Base-by-base conservation (phyloP, 2,888 invertebrate genomes). In the Coenonympha glycerion region DNA sequence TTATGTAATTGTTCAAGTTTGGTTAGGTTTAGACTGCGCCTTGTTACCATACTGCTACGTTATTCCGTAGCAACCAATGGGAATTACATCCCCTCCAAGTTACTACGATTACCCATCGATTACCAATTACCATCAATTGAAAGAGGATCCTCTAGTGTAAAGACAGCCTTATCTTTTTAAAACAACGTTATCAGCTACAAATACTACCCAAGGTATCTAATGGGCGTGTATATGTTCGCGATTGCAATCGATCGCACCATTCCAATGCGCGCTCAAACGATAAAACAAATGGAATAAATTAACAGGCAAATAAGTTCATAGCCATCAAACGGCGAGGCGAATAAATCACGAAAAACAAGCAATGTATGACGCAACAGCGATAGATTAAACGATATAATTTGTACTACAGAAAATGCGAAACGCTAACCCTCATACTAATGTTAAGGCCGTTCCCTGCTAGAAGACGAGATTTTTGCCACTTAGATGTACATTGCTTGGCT, bases 301-400 rank as follows among this genome's bases (percentile, higher is more conserved):
- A 39, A 24, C 39, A 15, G 24, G 24, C 39, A 39, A 39, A 39
- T 39, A 39, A 24, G 24, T 39, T 39, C 39, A 39, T 39, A 24
- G 39, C 39, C 24, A 39, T 39, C 39, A 39, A 39, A 39, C 24
- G 41, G 30, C 30, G 13, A 3, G 30, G 13, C 41, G 30, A 30
- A 21, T 44, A 44, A 44, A 44, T 44, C 45, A 45, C 45, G 45
- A 42, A 55, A 47, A 41, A 49, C 42, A 28, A 58, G 55, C 53
- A 53, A 55, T 53, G 58, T 54, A 52, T 49, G 36, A 53, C 47
- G 42, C 30, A 51, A 52, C 57, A 46, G 39, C 39, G 39, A 45
- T 47, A 58, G 56, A 58, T 56, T 48, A 50, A 39, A 46, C 49
- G 56, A 58, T 58, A 50, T 54, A 46, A 56, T 56, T 56, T 58